Base-by-base conservation (phyloP, 2,797 vertebrate species). In the Bradypus variegatus region DNA sequence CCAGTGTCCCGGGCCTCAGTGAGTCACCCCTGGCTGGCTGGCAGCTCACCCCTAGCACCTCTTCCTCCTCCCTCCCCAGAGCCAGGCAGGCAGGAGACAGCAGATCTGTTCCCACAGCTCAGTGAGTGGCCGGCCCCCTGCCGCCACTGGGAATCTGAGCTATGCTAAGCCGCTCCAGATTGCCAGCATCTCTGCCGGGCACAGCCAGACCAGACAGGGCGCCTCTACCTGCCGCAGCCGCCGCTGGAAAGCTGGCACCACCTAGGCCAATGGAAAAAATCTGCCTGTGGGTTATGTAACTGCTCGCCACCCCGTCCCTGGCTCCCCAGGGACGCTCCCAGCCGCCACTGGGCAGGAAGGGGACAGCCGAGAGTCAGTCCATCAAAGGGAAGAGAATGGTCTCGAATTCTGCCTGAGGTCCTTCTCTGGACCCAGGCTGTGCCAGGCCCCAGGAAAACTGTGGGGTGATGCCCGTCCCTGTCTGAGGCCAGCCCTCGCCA, bases 101-200 rank as follows among this genome's bases (percentile, higher is more conserved):
- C 94, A 90, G 93, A 93, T 91, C 91, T 79, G 82, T 90, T 88
- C 91, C 93, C n/a, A 4, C 67, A 48, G 88, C 93, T 75, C 95
- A 38, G 92, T 0, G 10, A 94, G 94, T 14, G 79, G 94, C 95
- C 2, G 0, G 86, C 0, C 0, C 93, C 90, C 81, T 77, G 95
- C 94, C 95, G n/a, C 94, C 88, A 0, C 88, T 2, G 95, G 96
- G 96, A 96, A 97, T 97, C 95, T 38, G 93, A 96, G 94, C 96
- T 96, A 96, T 93, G 96, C 95, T 88, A 85, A 95, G 91, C 90
- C 38, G 78, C 95, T 92, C 94, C 93, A 95, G 91, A 95, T 94
- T 90, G 9, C 91, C 91, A 6, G 92, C 89, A 91, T 96, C 87
- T 83, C 90, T 14, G 70, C 95, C 89, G 50, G 96, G 94, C 94